A percentile compares a stretch with the other conserved stretches of the same genome.
Evolutionary conservation across 2,888 invertebrate species (phyloP).

Genomic region (Xylophagus ater): DNA sequence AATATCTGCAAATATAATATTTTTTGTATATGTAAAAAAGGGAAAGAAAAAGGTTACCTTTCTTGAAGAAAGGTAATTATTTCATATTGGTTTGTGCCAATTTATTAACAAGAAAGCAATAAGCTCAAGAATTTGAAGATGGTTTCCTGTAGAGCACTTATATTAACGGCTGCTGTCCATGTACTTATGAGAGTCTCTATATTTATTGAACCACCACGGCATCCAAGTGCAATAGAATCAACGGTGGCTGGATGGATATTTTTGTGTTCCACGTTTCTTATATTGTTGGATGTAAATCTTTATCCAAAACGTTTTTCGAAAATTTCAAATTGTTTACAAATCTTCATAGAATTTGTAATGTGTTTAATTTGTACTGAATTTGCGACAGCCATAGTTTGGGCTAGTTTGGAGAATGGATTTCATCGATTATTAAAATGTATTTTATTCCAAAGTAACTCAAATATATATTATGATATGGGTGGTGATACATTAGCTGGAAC

Average conservation of each 20-base stretch:
- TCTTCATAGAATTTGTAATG: conserved; percentile 14
- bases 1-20: no score
- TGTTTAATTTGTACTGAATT: conserved; percentile 15
- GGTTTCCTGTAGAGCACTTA: conserved; percentile 10
- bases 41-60: no score
- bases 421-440: conserved; percentile 14
- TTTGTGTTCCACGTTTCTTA: conserved; percentile 8
- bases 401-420: conserved; percentile 12
- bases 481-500: conserved; percentile 16
- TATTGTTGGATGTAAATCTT: conserved; percentile 11
- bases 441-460: conserved; percentile 10
- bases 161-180: conserved; percentile 1
- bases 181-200: conserved; percentile 7
- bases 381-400: conserved; percentile 14
- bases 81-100: no score
- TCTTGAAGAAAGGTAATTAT: no score
- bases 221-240: conserved; percentile 9
- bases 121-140: no score
- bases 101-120: no score
- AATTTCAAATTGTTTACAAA: conserved; percentile 7
- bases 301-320: conserved; percentile 11
- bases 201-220: conserved; percentile 10
- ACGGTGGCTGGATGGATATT: conserved; percentile 12
- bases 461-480: conserved; percentile 18
- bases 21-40: no score